A percentile compares a stretch with the other conserved stretches of the same genome.
phyloP scores from a whole-genome alignment of 2,113 vertebrate species.

The Neolamprologus fasciatus region DNA sequence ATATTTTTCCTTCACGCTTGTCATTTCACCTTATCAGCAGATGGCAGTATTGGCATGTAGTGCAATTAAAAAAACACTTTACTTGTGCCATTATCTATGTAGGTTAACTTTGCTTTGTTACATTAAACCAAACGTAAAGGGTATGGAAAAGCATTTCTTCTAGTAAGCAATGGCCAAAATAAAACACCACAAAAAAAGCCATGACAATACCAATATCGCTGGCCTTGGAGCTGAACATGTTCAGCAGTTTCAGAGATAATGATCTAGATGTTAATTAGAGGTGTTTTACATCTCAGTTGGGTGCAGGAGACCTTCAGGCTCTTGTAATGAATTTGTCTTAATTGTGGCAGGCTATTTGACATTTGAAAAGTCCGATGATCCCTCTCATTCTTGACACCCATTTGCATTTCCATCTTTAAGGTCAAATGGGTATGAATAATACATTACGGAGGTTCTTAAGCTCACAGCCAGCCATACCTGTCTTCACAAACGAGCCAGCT shows the following conservation, averaged over 20 bases:
- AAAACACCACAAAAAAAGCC: not conserved
- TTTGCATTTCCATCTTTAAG: constrained; percentile 73
- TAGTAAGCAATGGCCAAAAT: not conserved
- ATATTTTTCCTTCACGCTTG: not conserved
- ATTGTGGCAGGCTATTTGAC: constrained; percentile 68
- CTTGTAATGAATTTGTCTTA: constrained; percentile 70
- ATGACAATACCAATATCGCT: not conserved
- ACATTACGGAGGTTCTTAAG: constrained; percentile 65
- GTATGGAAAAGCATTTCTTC: not conserved
- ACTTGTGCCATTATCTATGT: not conserved
- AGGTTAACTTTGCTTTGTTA: not conserved
- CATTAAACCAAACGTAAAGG: not conserved
- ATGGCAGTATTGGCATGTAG: constrained; percentile 36
- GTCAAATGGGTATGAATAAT: constrained; percentile 75
- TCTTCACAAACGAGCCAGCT: constrained; percentile 60
- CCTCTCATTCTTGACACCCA: constrained; percentile 56
- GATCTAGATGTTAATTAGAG: constrained; percentile 61
- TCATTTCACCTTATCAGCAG: constrained; percentile 33
- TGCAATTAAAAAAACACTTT: not conserved
- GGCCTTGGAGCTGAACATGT: not conserved
- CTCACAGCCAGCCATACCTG: constrained; percentile 61
- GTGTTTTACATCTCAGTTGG: constrained; percentile 64
- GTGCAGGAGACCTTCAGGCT: constrained; percentile 47
- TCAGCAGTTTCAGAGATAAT: constrained; percentile 34
- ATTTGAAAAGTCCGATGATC: constrained; percentile 70